phyloP scores from a whole-genome alignment of 2,888 invertebrate species.

The Listrodromus nycthemerus region DNA sequence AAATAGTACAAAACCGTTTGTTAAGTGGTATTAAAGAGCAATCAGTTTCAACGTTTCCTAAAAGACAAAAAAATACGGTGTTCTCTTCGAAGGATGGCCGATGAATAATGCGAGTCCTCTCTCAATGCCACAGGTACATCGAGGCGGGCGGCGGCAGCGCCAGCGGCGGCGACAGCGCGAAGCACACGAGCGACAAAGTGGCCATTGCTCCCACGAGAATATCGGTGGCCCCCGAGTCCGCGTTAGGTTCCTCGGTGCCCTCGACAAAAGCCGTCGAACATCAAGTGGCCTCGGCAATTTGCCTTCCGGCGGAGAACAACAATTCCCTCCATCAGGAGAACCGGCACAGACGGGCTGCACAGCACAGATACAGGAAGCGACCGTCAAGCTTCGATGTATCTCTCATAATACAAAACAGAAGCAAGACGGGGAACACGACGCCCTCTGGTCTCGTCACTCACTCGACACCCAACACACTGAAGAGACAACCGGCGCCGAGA shows the following conservation, averaged over 20 bases:
- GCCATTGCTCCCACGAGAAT: constrained; percentile 23
- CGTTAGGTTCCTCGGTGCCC: constrained; percentile 6
- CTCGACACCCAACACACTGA: constrained; percentile 72
- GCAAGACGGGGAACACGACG: constrained; percentile 67
- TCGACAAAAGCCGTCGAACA: constrained; percentile 43
- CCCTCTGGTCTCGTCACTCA: constrained; percentile 68
- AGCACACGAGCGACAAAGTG: constrained; percentile 36
- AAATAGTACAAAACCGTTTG: neutral
- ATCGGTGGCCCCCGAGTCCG: constrained; percentile 26
- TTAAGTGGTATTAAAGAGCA: neutral
- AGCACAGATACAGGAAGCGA: constrained; percentile 72
- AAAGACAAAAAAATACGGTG: neutral
- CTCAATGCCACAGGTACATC: constrained; percentile 60
- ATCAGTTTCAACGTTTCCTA: neutral
- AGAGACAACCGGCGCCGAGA: constrained; percentile 70
- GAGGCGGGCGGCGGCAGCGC: constrained; percentile 38
- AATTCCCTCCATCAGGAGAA: constrained; percentile 74
- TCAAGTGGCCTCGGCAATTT: constrained; percentile 51
- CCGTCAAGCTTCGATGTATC: constrained; percentile 77
- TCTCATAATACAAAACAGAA: constrained; percentile 72
- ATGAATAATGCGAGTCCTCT: constrained; percentile 8
- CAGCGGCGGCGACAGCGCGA: neutral
- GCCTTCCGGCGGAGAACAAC: constrained; percentile 64
- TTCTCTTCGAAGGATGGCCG: neutral
- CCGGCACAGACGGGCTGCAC: constrained; percentile 73